These are phyloP conservation scores for Gila orcuttii DNA, from an alignment of 2,113 vertebrate species.

Conservation along the genomic window DNA sequence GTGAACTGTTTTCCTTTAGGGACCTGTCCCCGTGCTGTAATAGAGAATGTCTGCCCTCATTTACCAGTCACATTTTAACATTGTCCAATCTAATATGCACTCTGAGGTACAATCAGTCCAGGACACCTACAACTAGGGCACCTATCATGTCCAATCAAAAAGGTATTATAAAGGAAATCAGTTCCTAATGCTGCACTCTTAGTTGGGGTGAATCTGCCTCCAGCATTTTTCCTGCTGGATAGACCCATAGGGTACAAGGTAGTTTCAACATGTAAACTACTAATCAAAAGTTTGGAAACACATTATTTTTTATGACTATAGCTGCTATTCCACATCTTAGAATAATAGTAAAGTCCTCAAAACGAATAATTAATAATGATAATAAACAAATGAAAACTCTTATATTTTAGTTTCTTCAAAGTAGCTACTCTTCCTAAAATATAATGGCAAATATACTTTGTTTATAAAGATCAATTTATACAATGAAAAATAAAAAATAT, in stretches of 20 bases:
- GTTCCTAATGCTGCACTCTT: neutral
- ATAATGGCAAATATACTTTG: neutral
- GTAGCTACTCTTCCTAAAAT: neutral
- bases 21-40: constrained; percentile 49
- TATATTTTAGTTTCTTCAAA: neutral
- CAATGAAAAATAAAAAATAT: neutral
- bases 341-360: neutral
- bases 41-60: constrained; percentile 57
- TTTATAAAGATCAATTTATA: neutral
- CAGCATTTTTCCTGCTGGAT: neutral
- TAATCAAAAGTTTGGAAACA: constrained; percentile 2
- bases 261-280: neutral
- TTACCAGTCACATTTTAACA: constrained; percentile 54
- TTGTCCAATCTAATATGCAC: constrained; percentile 19
- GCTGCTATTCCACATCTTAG: neutral
- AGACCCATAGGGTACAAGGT: neutral
- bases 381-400: neutral
- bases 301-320: neutral
- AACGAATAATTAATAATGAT: neutral
- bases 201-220: constrained; percentile 4
- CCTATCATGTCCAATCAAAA: constrained; percentile 14
- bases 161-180: constrained; percentile 6
- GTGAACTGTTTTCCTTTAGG: constrained; percentile 53
- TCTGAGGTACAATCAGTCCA: constrained; percentile 1
- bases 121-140: neutral